These are phyloP conservation scores for Acholoe squamosa DNA, from an alignment of 2,888 invertebrate species.

Conservation along the genomic window DNA sequence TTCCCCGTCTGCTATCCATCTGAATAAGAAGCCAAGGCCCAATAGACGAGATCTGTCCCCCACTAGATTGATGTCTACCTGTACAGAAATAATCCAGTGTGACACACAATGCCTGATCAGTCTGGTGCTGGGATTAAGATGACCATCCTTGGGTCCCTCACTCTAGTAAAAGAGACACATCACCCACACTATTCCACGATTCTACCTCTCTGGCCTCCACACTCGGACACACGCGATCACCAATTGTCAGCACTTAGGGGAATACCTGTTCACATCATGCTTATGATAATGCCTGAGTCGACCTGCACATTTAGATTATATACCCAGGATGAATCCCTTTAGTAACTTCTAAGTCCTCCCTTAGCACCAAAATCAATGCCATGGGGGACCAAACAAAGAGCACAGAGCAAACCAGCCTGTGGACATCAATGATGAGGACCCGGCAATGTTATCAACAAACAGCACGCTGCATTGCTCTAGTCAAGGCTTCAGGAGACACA, in stretches of 20 bases:
- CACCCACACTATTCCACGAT: background rate
- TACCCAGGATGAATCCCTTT: too few species aligned
- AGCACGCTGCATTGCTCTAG: conserved; percentile 2
- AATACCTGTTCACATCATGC: background rate
- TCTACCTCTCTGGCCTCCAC: background rate
- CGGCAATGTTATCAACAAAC: background rate
- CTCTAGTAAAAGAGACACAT: background rate
- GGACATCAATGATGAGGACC: background rate
- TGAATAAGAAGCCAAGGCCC: background rate
- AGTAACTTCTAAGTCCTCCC: background rate
- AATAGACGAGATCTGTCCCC: background rate
- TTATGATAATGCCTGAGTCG: background rate
- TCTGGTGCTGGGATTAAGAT: background rate
- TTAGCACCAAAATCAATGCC: background rate
- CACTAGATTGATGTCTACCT: background rate
- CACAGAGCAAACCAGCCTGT: background rate
- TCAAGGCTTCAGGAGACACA: conserved; percentile 2
- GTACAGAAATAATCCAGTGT: background rate
- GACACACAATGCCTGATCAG: background rate
- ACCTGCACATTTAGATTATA: background rate
- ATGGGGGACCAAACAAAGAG: background rate
- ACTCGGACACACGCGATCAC: background rate
- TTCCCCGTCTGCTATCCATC: background rate
- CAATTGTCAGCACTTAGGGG: background rate
- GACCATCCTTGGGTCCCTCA: background rate